Evolutionary conservation across 2,797 vertebrate species (phyloP), one percentile per base, ranked within the genome.

Genomic region (Poeciliopsis presidionis): DNA sequence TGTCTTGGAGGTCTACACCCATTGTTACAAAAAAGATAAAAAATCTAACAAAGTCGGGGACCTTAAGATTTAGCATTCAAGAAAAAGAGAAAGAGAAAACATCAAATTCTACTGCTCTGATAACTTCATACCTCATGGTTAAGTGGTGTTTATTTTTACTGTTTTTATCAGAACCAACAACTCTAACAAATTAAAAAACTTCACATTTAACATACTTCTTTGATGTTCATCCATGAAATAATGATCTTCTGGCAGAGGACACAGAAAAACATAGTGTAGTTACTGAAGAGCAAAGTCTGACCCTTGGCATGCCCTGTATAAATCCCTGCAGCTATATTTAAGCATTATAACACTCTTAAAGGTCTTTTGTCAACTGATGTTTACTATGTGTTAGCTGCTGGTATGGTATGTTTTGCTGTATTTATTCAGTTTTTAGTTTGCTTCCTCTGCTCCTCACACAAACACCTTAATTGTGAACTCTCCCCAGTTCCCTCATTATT

Each of bases 81-180:
- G 8, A 53, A 22, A 25, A 7, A 55, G 53, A 55, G 25, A 57
- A 12, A 57, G 55, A 59, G 12, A 59, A 28, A 30, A 28, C 57
- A 28, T 30, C 28, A 16, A 61, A 61, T 28, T 61, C n/a, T 16
- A 61, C 57, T 61, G 9, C 14, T 61, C 12, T 61, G 13, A 33
- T 30, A 13, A 61, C 9, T 13, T 61, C 11, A 13, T 13, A 28
- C 13, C 14, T 3, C 57, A 6, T 12, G 28, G 28, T 14, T 33
- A 33, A 33, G 28, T 28, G 11, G 57, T 61, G 11, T 28, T 59
- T 59, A 13, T 59, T 59, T 59, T 12, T 41, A 5, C 0, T 61
- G 30, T 90, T 88, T 93, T 93, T 90, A 90, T 83, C 84, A 81
- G 81, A 76, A 85, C 85, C 78, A 89, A 88, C 81, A 87, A 89